Conservation (phyloP, 2,888 invertebrate genomes). For the Unio delphinus region DNA sequence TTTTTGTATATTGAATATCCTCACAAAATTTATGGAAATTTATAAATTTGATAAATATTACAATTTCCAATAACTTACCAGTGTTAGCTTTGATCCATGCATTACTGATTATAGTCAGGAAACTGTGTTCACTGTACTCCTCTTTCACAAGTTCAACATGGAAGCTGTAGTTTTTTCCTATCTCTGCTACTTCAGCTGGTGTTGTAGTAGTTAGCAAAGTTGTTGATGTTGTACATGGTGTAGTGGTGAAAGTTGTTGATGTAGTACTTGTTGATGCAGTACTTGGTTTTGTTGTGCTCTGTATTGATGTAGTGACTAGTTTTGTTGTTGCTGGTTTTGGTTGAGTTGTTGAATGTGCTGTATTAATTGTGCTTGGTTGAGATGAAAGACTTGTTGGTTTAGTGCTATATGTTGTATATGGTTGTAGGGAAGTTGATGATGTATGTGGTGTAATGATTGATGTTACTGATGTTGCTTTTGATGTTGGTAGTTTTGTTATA, state of each 20-base stretch:
- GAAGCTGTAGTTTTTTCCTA: slow-evolving; percentile 8
- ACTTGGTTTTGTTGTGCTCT: slow-evolving; percentile 1
- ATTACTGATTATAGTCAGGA: no score
- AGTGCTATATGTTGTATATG: neutral
- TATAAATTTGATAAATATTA: no score
- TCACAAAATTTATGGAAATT: no score
- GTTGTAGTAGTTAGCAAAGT: neutral
- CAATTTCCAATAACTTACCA: no score
- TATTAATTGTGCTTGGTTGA: neutral
- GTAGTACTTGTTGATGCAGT: neutral
- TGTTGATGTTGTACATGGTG: neutral
- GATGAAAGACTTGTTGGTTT: neutral
- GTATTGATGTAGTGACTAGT: neutral
- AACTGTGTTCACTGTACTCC: slow-evolving; percentile 17
- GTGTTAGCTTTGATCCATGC: no score
- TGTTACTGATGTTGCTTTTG: neutral
- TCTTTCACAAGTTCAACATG: slow-evolving; percentile 31
- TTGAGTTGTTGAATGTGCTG: neutral
- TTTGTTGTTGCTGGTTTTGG: neutral
- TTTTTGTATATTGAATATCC: no score
- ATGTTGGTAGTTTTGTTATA: neutral
- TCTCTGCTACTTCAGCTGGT: neutral
- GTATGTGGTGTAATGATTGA: neutral
- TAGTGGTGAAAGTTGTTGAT: neutral
- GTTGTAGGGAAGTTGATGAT: neutral